phyloP scores from a whole-genome alignment of 1,140 invertebrate genomes.

The Ooceraea biroi region DNA sequence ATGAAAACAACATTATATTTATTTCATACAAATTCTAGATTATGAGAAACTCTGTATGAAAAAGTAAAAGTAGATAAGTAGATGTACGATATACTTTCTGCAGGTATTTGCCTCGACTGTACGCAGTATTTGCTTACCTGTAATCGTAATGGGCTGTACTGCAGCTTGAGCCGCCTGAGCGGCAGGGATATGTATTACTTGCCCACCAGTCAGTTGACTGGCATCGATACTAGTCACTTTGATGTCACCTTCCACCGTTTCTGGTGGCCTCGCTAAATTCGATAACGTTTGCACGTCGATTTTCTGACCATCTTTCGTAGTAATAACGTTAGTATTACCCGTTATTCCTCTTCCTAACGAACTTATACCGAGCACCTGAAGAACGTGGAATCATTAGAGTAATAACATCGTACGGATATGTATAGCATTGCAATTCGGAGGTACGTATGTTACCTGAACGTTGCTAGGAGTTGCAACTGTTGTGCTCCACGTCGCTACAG shows the following conservation, averaged over 20 bases:
- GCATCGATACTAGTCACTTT: conserved; percentile 85
- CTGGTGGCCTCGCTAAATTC: conserved; percentile 79
- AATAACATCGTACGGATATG: neutral
- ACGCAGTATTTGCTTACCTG: conserved; percentile 77
- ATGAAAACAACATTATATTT: neutral
- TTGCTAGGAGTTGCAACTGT: conserved; percentile 81
- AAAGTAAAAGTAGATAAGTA: neutral
- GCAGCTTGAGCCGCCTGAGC: conserved; percentile 81
- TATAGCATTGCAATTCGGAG: neutral
- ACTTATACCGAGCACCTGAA: conserved; percentile 83
- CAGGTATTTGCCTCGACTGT: neutral
- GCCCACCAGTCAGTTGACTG: conserved; percentile 83
- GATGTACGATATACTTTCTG: neutral
- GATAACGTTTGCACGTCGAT: conserved; percentile 84
- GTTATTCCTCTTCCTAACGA: conserved; percentile 77
- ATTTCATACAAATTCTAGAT: conserved; percentile 21
- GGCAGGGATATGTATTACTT: conserved; percentile 85
- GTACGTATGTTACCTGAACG: conserved; percentile 79
- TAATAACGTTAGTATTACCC: conserved; percentile 78
- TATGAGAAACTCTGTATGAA: neutral
- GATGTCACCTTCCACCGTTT: conserved; percentile 80
- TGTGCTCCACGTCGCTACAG: conserved; percentile 83
- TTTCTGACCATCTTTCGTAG: conserved; percentile 85
- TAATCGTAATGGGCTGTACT: conserved; percentile 88
- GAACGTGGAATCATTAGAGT: neutral